Conservation (phyloP, 2,888 invertebrate species). For the Mesodorylaimus sp. region DNA sequence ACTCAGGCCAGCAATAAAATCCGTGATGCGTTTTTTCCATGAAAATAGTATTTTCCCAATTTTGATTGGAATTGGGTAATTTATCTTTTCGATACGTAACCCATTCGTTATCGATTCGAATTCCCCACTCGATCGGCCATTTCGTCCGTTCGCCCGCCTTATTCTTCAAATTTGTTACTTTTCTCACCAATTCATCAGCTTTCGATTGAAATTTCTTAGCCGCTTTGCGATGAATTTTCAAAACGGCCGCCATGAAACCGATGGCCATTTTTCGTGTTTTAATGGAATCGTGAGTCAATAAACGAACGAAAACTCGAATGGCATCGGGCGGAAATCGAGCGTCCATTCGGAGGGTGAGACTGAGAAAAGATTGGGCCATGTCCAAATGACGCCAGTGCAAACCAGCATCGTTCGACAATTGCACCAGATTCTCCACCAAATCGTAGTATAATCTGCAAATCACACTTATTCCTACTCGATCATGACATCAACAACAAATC, state of each 20-base stretch:
- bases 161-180: neutral
- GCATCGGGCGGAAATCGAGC: constrained; percentile 45
- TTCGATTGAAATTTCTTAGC: constrained; percentile 1
- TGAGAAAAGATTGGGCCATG: constrained; percentile 53
- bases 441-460: constrained; percentile 10
- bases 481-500: no score
- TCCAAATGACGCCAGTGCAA: constrained; percentile 66
- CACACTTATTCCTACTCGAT: no score
- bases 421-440: constrained; percentile 7
- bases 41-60: constrained; percentile 54
- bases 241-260: constrained; percentile 43
- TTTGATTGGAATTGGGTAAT: constrained; percentile 44
- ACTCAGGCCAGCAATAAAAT: constrained; percentile 41
- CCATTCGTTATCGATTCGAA: constrained; percentile 54
- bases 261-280: constrained; percentile 54
- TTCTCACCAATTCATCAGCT: neutral
- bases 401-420: constrained; percentile 8
- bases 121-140: constrained; percentile 31
- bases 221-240: constrained; percentile 34
- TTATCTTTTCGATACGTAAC: constrained; percentile 47
- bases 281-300: constrained; percentile 56
- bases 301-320: constrained; percentile 46
- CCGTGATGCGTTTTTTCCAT: constrained; percentile 47
- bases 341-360: constrained; percentile 51
- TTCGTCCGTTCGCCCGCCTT: neutral